These are phyloP conservation scores for Lytechinus pictus DNA, from an alignment of 35 echinoderm and acorn worm species.

Conservation along the genomic window DNA sequence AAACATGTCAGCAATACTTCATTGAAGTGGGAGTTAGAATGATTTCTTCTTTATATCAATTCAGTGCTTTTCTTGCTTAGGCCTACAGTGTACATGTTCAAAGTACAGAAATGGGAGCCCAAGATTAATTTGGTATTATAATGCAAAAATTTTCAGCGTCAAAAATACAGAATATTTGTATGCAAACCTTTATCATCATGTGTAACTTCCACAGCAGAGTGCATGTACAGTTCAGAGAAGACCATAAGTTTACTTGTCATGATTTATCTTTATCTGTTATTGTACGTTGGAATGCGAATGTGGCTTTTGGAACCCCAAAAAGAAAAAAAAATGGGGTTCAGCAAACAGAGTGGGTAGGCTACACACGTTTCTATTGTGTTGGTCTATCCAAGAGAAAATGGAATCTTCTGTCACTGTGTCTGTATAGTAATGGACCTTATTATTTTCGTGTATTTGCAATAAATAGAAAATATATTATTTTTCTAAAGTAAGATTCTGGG, in stretches of 20 bases:
- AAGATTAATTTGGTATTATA: not conserved
- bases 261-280: not conserved
- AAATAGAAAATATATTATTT: not conserved
- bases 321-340: not conserved
- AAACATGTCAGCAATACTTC: not conserved
- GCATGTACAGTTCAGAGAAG: not conserved
- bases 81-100: too few species aligned
- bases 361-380: not conserved
- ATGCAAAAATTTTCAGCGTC: not conserved
- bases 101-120: not conserved
- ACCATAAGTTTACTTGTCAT: not conserved
- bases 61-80: too few species aligned
- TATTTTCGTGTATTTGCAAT: not conserved
- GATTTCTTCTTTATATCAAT: not conserved
- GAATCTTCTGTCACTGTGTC: not conserved
- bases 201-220: not conserved
- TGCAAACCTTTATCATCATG: not conserved
- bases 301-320: not conserved
- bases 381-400: not conserved
- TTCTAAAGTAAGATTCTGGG: too few species aligned
- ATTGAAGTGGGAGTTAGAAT: not conserved
- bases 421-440: too few species aligned
- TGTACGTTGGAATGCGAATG: not conserved
- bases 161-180: not conserved
- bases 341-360: not conserved